Evolutionary conservation across 2,113 vertebrate species (phyloP).

Genomic region (Penelope pileata): DNA sequence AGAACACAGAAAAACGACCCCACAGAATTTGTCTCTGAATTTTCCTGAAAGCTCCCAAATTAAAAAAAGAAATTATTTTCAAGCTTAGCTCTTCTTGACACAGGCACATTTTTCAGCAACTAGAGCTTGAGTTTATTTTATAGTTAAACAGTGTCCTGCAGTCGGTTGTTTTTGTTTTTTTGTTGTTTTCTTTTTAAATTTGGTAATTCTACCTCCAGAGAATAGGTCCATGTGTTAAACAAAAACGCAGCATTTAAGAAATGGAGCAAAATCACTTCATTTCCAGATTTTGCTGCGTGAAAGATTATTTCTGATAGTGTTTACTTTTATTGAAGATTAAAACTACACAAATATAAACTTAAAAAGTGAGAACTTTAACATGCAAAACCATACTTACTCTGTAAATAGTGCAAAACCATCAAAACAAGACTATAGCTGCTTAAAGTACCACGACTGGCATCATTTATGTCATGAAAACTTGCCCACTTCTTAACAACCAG

Average conservation of each 20-base stretch:
- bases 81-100: background rate
- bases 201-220: background rate
- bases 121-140: conserved; percentile 40
- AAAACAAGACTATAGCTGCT: conserved; percentile 95
- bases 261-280: background rate
- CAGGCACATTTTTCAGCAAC: background rate
- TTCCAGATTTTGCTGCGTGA: background rate
- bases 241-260: background rate
- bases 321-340: background rate
- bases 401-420: conserved; percentile 98
- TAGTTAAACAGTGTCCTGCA: background rate
- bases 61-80: background rate
- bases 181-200: background rate
- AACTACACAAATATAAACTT: background rate
- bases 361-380: background rate
- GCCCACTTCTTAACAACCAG: conserved; percentile 97
- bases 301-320: background rate
- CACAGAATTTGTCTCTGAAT: background rate
- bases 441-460: conserved; percentile 96
- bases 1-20: background rate
- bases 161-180: background rate
- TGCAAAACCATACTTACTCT: conserved; percentile 85
- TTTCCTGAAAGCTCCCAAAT: background rate
- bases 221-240: background rate
- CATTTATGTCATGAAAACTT: conserved; percentile 87